These are phyloP conservation scores for Telmatochromis sp. DNA, from an alignment of 2,113 vertebrate genomes.

Conservation along the genomic window DNA sequence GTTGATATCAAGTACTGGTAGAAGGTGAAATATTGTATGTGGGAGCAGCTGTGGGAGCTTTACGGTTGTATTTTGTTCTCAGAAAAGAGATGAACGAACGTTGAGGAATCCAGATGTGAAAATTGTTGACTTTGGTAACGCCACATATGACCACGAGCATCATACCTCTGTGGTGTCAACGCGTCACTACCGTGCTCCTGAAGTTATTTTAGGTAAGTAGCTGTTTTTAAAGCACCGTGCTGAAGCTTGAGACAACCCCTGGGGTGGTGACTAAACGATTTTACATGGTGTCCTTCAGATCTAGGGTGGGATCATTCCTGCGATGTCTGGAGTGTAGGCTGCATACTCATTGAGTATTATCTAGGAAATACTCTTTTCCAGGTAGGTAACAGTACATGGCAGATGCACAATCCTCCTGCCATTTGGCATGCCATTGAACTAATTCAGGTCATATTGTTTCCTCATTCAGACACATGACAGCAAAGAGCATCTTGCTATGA, in stretches of 20 bases:
- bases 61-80: background rate
- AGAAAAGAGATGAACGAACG: conserved; percentile 89
- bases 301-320: conserved; percentile 92
- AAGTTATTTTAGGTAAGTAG: conserved; percentile 87
- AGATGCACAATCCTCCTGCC: background rate
- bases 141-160: conserved; percentile 92
- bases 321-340: conserved; percentile 95
- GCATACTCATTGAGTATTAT: conserved; percentile 94
- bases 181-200: conserved; percentile 91
- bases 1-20: background rate
- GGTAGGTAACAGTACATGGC: conserved; percentile 53
- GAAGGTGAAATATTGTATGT: background rate
- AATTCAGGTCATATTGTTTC: background rate
- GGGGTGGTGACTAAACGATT: background rate
- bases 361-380: conserved; percentile 93
- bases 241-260: rapidly evolving
- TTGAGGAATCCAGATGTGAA: conserved; percentile 88
- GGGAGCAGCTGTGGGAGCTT: background rate
- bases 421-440: background rate
- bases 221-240: background rate
- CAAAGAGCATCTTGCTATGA: conserved; percentile 97
- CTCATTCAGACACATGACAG: conserved; percentile 87
- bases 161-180: conserved; percentile 95
- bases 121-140: conserved; percentile 94
- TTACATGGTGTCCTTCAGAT: conserved; percentile 60